phyloP scores from a whole-genome alignment of 2,113 vertebrate genomes.

The Apteryx mantelli region DNA sequence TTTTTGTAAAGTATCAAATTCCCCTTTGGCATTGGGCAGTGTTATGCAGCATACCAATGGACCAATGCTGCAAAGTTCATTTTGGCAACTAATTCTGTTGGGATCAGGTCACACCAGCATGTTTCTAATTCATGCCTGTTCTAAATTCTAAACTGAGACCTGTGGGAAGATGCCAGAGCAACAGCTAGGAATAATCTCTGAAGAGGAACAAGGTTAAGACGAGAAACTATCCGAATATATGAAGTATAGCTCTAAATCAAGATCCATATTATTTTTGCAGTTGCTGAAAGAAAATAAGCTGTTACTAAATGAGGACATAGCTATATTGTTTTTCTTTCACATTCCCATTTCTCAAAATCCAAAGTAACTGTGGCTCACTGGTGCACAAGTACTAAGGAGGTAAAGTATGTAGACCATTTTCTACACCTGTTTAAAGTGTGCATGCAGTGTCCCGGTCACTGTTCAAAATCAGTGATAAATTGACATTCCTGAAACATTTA shows the following conservation, averaged over 20 bases:
- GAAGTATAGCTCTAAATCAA: not conserved
- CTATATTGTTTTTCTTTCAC: not conserved
- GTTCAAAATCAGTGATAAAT: not conserved
- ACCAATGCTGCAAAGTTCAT: not conserved
- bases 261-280: not conserved
- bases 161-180: not conserved
- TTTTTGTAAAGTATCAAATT: not conserved
- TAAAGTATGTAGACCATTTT: not conserved
- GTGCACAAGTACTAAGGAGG: not conserved
- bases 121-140: not conserved
- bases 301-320: not conserved
- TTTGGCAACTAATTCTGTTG: not conserved
- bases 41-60: not conserved
- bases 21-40: not conserved
- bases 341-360: not conserved
- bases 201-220: not conserved
- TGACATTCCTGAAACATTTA: not conserved
- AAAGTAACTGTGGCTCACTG: not conserved
- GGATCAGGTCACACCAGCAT: not conserved
- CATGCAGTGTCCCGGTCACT: accelerated
- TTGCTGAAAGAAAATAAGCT: not conserved
- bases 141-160: not conserved
- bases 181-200: not conserved
- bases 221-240: not conserved
- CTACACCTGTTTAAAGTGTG: not conserved